Percentiles rank a stretch among this genome's conserved stretches.
Evolutionary conservation across 2,888 invertebrate species (phyloP).

Genomic region (Dermolepida albohirtum): DNA sequence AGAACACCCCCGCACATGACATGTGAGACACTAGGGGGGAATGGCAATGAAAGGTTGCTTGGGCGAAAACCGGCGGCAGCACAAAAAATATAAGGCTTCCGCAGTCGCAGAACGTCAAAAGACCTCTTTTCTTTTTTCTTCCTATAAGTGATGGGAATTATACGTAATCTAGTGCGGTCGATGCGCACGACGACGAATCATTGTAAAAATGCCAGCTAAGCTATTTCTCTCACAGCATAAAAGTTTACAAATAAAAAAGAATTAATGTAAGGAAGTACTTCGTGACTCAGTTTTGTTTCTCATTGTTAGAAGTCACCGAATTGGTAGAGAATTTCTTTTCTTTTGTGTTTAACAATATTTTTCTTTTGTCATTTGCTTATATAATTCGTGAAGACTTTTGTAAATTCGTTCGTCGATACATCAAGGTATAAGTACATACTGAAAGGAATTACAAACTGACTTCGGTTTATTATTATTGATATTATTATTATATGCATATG

Average conservation of each 20-base stretch:
- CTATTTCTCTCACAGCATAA: conserved; percentile 25
- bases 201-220: conserved; percentile 29
- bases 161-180: conserved; percentile 47
- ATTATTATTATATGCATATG: no score
- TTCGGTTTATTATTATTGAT: no score
- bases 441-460: no score
- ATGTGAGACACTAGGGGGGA: conserved; percentile 51
- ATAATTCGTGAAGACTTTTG: no score
- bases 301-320: neutral
- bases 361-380: no score
- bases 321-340: neutral
- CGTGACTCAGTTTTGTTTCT: neutral
- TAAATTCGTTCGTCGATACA: no score
- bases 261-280: conserved; percentile 7
- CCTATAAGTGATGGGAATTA: conserved; percentile 49
- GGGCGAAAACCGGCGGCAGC: conserved; percentile 47
- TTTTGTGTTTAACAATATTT: neutral
- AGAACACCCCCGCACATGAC: conserved; percentile 54
- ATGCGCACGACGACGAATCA: conserved; percentile 34
- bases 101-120: conserved; percentile 46
- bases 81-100: conserved; percentile 51
- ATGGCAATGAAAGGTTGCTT: conserved; percentile 51
- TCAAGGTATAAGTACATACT: no score
- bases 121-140: conserved; percentile 46
- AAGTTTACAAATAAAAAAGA: conserved; percentile 22